Evolutionary conservation across 2,888 invertebrate species (phyloP).

Genomic region (Anoplius nigerrimus): DNA sequence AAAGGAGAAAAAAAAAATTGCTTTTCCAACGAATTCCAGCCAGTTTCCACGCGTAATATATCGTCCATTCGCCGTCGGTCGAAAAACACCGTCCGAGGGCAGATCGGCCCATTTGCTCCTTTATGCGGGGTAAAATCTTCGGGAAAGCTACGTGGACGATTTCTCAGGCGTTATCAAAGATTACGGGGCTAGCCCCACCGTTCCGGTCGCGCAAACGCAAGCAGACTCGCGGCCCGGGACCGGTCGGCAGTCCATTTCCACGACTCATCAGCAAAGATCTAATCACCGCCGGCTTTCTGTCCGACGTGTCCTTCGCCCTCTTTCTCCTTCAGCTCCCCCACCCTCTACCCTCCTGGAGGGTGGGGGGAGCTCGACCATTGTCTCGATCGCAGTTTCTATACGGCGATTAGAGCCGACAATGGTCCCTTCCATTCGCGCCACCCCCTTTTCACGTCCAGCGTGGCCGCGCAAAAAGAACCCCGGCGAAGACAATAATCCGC

Average conservation of each 20-base stretch:
- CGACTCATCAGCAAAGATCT: slow-evolving; percentile 43
- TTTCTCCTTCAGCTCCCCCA: slow-evolving; percentile 24
- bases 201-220: slow-evolving; percentile 34
- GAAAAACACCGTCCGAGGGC: too few relatives aligned
- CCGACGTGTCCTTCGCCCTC: slow-evolving; percentile 16
- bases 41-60: too few relatives aligned
- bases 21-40: too few relatives aligned
- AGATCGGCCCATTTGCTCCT: too few relatives aligned
- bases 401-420: slow-evolving; percentile 38
- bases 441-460: slow-evolving; percentile 6
- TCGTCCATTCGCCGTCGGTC: too few relatives aligned
- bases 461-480: slow-evolving; percentile 5
- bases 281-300: slow-evolving; percentile 31
- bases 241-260: slow-evolving; percentile 21
- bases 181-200: slow-evolving; percentile 13
- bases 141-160: background rate
- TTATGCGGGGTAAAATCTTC: background rate
- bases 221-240: slow-evolving; percentile 23
- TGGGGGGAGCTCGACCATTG: slow-evolving; percentile 19
- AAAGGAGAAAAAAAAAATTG: slow-evolving; percentile 3
- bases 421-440: slow-evolving; percentile 14
- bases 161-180: slow-evolving; percentile 29
- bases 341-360: too few relatives aligned
- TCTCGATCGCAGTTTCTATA: slow-evolving; percentile 32
- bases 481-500: slow-evolving; percentile 6